Conservation (phyloP, 2,113 vertebrate genomes). For the Takifugu flavidus region DNA sequence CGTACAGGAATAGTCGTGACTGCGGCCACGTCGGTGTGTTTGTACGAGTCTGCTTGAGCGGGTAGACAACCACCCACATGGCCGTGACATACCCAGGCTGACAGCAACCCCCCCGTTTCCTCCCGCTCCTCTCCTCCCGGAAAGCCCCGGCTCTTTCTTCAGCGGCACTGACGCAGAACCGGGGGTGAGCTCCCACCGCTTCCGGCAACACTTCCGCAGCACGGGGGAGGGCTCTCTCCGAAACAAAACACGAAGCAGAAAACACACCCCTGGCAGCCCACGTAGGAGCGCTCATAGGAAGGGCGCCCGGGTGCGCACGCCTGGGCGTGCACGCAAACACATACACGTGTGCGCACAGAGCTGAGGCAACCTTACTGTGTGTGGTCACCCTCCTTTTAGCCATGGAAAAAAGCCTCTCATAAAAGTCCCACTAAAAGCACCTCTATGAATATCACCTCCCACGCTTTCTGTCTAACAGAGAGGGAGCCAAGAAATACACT, state of each 20-base stretch:
- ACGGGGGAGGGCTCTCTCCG: constrained; percentile 62
- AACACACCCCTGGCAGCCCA: constrained; percentile 68
- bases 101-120: constrained; percentile 36
- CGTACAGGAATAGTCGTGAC: constrained; percentile 65
- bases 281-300: constrained; percentile 59
- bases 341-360: constrained; percentile 27
- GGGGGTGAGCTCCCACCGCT: constrained; percentile 63
- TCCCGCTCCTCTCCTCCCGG: constrained; percentile 57
- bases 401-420: constrained; percentile 76
- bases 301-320: constrained; percentile 31
- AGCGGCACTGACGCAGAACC: constrained; percentile 71
- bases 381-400: constrained; percentile 72
- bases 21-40: constrained; percentile 35
- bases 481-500: constrained; percentile 62
- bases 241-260: constrained; percentile 62
- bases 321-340: constrained; percentile 33
- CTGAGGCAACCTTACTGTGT: constrained; percentile 62
- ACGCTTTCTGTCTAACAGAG: constrained; percentile 68
- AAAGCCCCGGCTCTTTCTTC: constrained; percentile 68
- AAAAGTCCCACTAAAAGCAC: constrained; percentile 75
- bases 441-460: constrained; percentile 77
- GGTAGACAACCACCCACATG: constrained; percentile 71
- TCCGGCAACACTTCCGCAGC: constrained; percentile 72
- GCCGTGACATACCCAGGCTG: constrained; percentile 65
- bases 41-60: constrained; percentile 26